Conservation (phyloP, 2,797 vertebrate genomes). For the Sebastiscus albofasciatus region DNA sequence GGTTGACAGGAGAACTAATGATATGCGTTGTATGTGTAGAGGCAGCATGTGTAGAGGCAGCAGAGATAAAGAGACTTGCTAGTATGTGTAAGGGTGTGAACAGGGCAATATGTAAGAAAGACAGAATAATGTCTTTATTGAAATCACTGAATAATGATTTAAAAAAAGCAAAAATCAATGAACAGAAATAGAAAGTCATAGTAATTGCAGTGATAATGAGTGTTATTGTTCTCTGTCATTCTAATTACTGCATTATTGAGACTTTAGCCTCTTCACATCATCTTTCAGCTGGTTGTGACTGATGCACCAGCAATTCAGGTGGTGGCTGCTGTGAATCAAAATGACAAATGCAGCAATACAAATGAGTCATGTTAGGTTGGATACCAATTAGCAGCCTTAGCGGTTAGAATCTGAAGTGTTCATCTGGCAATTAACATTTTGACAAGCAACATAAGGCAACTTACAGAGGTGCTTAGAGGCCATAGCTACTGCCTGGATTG, state of each 20-base stretch:
- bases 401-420: background rate
- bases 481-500: background rate
- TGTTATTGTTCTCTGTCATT: background rate
- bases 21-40: background rate
- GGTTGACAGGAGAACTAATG: background rate
- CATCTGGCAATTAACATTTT: background rate
- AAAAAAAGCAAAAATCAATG: background rate
- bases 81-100: background rate
- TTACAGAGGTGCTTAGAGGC: background rate
- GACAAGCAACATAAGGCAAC: background rate
- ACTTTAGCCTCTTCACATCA: background rate
- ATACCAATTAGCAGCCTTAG: conserved; percentile 7
- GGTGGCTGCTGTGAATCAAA: conserved; percentile 28
- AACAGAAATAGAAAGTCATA: background rate
- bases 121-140: background rate
- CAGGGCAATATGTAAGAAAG: background rate
- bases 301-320: conserved; percentile 2
- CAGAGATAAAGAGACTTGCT: background rate
- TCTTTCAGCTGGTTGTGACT: background rate
- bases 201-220: background rate
- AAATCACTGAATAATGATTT: background rate
- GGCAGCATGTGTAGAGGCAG: background rate
- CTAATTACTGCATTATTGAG: conserved; percentile 11
- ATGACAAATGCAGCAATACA: conserved; percentile 12
- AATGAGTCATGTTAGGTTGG: conserved; percentile 21